Evolutionary conservation across 2,888 invertebrate genomes (phyloP).

Genomic region (Agrotis puta): DNA sequence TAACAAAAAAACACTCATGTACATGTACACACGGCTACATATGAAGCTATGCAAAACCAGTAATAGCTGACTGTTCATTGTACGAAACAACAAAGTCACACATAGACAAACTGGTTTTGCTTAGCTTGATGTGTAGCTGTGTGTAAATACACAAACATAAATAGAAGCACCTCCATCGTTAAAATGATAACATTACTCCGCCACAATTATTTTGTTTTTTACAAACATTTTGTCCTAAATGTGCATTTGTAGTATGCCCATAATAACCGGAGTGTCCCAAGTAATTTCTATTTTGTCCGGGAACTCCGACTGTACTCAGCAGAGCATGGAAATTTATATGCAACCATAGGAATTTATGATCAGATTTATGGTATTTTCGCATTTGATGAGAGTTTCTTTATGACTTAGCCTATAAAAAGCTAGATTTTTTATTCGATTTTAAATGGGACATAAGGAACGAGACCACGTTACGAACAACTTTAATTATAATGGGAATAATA

Average conservation of each 20-base stretch:
- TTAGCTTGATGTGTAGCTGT: too few species aligned
- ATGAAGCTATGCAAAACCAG: too few species aligned
- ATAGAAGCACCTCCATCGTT: slow-evolving; percentile 9
- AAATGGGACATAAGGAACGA: too few species aligned
- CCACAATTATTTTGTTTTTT: slow-evolving; percentile 40
- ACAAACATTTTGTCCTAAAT: slow-evolving; percentile 31
- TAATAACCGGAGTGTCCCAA: slow-evolving; percentile 26
- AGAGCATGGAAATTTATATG: slow-evolving; percentile 61
- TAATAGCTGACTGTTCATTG: too few species aligned
- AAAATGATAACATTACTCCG: slow-evolving; percentile 34
- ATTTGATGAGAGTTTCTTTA: slow-evolving; percentile 18
- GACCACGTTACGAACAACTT: too few species aligned
- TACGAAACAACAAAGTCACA: too few species aligned
- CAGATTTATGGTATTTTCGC: slow-evolving; percentile 45
- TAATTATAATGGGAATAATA: too few species aligned
- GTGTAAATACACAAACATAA: too few species aligned
- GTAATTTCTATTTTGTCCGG: slow-evolving; percentile 54
- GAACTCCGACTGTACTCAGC: slow-evolving; percentile 31
- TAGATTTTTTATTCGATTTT: neutral
- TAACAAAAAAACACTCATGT: slow-evolving; percentile 5
- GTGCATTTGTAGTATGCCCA: slow-evolving; percentile 23
- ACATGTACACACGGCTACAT: neutral
- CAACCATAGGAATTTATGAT: slow-evolving; percentile 47
- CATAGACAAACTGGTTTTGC: too few species aligned
- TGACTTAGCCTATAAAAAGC: neutral